Evolutionary conservation across 2,797 vertebrate species (phyloP).

Genomic region (Eospalax fontanierii): DNA sequence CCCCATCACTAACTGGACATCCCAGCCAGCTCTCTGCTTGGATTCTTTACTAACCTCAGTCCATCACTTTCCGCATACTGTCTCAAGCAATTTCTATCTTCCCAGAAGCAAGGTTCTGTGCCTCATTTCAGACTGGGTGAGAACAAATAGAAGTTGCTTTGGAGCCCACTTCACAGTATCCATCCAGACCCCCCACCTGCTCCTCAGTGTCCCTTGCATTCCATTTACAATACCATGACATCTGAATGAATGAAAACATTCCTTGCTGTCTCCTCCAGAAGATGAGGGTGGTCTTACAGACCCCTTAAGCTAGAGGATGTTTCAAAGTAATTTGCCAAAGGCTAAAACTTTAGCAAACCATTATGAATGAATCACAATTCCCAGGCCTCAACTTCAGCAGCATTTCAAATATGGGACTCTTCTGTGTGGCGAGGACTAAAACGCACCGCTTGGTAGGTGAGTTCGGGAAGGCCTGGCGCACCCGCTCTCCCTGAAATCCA

Average conservation of each 20-base stretch:
- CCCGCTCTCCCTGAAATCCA: background rate
- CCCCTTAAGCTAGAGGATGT: background rate
- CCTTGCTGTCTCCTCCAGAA: background rate
- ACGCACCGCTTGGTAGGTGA: background rate
- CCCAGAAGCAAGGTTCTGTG: background rate
- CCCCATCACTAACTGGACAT: background rate
- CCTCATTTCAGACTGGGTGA: background rate
- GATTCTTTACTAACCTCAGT: background rate
- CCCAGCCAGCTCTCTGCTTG: background rate
- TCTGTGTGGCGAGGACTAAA: background rate
- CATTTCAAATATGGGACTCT: slow-evolving; percentile 27
- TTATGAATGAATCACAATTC: background rate
- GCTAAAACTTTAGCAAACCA: slow-evolving; percentile 38
- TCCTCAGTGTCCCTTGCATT: background rate
- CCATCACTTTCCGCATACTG: background rate
- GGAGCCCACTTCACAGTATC: background rate
- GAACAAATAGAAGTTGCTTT: background rate
- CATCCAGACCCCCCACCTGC: background rate
- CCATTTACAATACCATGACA: too few species aligned
- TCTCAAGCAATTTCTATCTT: background rate
- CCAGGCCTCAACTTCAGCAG: background rate
- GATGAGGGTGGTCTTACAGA: background rate
- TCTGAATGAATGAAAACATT: too few species aligned
- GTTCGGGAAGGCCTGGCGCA: background rate
- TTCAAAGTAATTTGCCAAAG: background rate